A percentile compares a stretch with the other conserved stretches of the same genome.
Conservation (phyloP, 2,888 invertebrate genomes). For the Dynastes maya region DNA sequence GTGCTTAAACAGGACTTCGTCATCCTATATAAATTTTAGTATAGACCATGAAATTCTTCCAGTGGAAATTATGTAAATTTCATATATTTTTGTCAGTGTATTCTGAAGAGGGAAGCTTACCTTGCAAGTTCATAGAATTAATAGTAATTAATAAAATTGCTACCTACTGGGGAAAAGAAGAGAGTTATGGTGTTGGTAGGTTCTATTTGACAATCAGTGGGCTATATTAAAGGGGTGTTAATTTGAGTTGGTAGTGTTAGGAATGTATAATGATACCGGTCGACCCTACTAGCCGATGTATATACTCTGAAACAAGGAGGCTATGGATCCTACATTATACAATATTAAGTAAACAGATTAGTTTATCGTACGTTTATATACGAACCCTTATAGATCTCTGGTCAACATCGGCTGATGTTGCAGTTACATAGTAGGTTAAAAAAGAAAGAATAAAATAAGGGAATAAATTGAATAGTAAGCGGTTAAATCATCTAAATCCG, state of each 20-base stretch:
- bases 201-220: slow-evolving; percentile 54
- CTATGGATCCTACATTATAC: slow-evolving; percentile 57
- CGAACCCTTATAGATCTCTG: slow-evolving; percentile 64
- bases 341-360: slow-evolving; percentile 68
- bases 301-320: slow-evolving; percentile 47
- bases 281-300: slow-evolving; percentile 54
- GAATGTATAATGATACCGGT: slow-evolving; percentile 56
- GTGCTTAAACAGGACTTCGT: no score
- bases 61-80: no score
- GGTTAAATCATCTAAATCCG: no score
- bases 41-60: no score
- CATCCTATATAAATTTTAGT: no score
- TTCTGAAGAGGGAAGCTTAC: no score
- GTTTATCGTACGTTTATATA: slow-evolving; percentile 66
- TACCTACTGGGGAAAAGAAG: not conserved
- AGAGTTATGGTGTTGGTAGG: not conserved
- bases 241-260: slow-evolving; percentile 52
- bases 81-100: no score
- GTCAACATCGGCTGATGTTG: slow-evolving; percentile 66
- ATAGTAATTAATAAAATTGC: not conserved
- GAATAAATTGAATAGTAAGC: no score
- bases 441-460: no score
- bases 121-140: no score
- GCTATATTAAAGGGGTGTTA: slow-evolving; percentile 54
- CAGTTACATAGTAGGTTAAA: not conserved